Conservation (phyloP, 2,113 vertebrate genomes). For the Pedionomus torquatus region DNA sequence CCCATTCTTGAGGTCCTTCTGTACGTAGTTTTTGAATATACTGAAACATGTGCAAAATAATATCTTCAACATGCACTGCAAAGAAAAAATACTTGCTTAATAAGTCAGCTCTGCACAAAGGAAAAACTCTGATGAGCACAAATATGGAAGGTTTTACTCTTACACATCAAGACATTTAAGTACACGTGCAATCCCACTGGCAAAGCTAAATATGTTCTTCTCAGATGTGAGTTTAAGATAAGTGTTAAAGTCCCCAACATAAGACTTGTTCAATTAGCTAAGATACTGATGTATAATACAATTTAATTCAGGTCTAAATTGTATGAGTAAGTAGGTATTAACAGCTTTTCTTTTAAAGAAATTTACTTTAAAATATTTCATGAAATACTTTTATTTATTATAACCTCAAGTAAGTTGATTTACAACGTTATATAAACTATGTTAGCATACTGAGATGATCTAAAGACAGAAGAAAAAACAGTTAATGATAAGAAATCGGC, state of each 20-base stretch:
- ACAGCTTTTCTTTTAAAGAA: neutral
- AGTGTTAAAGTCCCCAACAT: neutral
- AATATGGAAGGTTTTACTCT: neutral
- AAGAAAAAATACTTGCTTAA: constrained; percentile 59
- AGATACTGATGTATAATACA: neutral
- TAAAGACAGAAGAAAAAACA: neutral
- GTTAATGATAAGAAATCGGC: neutral
- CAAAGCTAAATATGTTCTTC: neutral
- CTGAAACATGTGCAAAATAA: constrained; percentile 99
- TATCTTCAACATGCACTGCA: constrained; percentile 97
- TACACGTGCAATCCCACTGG: neutral
- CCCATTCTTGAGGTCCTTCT: constrained; percentile 97
- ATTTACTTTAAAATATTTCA: neutral
- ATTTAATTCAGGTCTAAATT: neutral
- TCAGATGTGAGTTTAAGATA: neutral
- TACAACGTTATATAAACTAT: neutral
- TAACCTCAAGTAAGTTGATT: neutral
- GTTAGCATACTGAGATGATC: neutral
- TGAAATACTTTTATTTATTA: neutral
- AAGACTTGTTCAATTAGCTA: too few relatives aligned
- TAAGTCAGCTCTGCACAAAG: neutral
- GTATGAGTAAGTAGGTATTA: neutral
- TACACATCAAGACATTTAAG: neutral
- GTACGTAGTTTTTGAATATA: constrained; percentile 95
- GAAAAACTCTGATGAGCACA: neutral